Conservation (phyloP, 2,113 vertebrate genomes). For the Damaliscus lunatus region DNA sequence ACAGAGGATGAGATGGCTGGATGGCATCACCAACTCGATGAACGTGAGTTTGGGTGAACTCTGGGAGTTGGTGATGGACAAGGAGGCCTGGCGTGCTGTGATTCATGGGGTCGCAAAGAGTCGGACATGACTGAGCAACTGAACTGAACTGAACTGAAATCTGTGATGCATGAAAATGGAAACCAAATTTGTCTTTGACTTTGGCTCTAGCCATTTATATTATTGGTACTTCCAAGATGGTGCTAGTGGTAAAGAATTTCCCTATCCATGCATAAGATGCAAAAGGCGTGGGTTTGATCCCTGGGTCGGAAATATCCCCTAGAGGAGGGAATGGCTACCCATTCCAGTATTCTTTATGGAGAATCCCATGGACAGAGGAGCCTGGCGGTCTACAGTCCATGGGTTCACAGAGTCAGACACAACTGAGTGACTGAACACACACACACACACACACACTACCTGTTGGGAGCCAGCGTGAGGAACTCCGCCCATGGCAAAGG, state of each 20-base stretch:
- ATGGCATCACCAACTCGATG: no score
- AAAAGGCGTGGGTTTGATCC: fast-evolving
- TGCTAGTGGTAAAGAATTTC: not conserved
- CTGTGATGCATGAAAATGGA: not conserved
- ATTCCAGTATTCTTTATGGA: not conserved
- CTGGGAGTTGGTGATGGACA: no score
- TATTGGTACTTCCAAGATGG: not conserved
- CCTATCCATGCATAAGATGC: not conserved
- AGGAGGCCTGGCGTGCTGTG: no score
- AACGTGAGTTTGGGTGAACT: no score
- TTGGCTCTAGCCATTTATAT: not conserved
- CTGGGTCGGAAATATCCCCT: not conserved
- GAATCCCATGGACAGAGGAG: not conserved
- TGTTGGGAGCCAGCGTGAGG: no score
- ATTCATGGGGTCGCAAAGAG: no score
- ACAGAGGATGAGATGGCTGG: no score
- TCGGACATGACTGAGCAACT: no score
- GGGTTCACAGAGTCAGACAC: not conserved
- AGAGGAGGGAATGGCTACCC: not conserved
- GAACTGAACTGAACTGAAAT: not conserved
- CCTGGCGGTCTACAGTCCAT: not conserved
- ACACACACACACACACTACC: not conserved
- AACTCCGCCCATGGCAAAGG: no score
- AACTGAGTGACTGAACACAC: not conserved
- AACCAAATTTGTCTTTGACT: not conserved